Percentiles rank a stretch among this genome's conserved stretches.
These are phyloP conservation scores for Schizopygopsis malacanthus DNA, from an alignment of 2,797 vertebrate genomes.

Conservation along the genomic window DNA sequence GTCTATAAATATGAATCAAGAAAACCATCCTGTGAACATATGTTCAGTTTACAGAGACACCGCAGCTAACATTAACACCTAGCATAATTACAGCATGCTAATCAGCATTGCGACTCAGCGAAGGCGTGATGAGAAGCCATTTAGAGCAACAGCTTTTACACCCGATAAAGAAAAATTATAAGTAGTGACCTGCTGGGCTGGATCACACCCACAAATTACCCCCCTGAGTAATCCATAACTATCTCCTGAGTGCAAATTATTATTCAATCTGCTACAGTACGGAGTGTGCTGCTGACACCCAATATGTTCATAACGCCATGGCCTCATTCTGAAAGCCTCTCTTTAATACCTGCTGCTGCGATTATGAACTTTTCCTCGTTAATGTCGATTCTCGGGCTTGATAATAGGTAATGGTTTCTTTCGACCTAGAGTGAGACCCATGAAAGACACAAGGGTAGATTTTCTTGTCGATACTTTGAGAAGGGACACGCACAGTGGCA, in stretches of 20 bases:
- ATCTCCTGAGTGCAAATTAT: slow-evolving; percentile 66
- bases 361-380: slow-evolving; percentile 44
- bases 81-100: slow-evolving; percentile 40
- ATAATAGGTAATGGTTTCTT: slow-evolving; percentile 33
- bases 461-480: slow-evolving; percentile 55
- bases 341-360: slow-evolving; percentile 31
- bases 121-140: slow-evolving; percentile 52
- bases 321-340: slow-evolving; percentile 48
- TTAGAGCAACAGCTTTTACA: slow-evolving; percentile 45
- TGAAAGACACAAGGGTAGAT: slow-evolving; percentile 54
- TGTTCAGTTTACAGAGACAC: background rate
- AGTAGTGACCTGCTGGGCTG: slow-evolving; percentile 53
- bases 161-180: slow-evolving; percentile 53
- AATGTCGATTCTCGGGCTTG: slow-evolving; percentile 31
- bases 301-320: slow-evolving; percentile 57
- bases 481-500: slow-evolving; percentile 58
- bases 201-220: slow-evolving; percentile 62
- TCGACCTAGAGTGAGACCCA: slow-evolving; percentile 1
- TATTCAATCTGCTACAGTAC: slow-evolving; percentile 56
- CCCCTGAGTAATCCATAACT: slow-evolving; percentile 56
- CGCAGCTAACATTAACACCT: slow-evolving; percentile 24
- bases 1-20: slow-evolving; percentile 12
- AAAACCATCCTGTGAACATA: slow-evolving; percentile 18
- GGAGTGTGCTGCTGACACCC: slow-evolving; percentile 50
- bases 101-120: slow-evolving; percentile 21